Evolutionary conservation across 1,140 invertebrate species (phyloP).

Genomic region (Yoshiicerus persimilis): DNA sequence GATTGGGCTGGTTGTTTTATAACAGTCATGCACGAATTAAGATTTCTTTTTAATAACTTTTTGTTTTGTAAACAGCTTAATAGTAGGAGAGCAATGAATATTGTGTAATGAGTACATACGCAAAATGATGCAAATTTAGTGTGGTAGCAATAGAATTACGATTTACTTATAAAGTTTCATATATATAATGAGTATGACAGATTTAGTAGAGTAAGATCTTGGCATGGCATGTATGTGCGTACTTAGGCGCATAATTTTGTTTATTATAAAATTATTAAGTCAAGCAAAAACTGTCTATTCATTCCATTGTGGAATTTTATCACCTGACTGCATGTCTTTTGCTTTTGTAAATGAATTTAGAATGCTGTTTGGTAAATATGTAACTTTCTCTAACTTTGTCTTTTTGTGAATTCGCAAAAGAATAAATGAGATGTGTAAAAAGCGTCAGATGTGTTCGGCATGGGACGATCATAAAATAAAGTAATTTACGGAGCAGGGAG

Average conservation of each 20-base stretch:
- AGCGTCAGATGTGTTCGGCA: not conserved
- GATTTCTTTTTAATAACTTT: not conserved
- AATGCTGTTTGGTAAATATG: not conserved
- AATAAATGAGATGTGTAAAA: not conserved
- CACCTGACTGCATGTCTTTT: not conserved
- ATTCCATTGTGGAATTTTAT: not conserved
- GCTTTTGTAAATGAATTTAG: not conserved
- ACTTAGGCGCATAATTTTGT: too few species aligned
- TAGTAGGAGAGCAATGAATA: not conserved
- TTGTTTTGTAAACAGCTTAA: not conserved
- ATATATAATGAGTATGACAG: not conserved
- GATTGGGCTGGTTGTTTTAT: not conserved
- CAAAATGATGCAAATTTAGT: not conserved
- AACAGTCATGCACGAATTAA: not conserved
- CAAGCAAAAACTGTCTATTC: not conserved
- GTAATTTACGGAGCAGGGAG: not conserved
- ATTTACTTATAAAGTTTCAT: not conserved
- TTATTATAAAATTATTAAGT: not conserved
- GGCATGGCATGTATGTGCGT: too few species aligned
- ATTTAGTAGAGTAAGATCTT: too few species aligned
- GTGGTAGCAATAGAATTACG: not conserved
- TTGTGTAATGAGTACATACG: not conserved
- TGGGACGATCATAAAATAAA: not conserved
- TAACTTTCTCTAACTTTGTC: not conserved
- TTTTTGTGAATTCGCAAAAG: not conserved